These are phyloP conservation scores for Lycaena phlaeas DNA, from an alignment of 2,888 invertebrate species.

Conservation along the genomic window DNA sequence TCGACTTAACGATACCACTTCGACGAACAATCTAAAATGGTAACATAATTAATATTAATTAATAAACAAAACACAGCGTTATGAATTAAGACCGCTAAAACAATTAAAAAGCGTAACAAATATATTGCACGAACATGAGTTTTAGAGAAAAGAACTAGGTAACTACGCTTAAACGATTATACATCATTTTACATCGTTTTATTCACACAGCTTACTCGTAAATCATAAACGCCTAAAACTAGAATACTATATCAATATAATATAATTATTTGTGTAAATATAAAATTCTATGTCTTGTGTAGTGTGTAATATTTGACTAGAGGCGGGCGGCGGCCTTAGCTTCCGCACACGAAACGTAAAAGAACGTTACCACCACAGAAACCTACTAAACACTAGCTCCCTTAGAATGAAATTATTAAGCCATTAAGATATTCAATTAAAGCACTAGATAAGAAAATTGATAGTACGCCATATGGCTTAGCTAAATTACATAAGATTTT, in stretches of 20 bases:
- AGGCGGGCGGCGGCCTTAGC: slow-evolving; percentile 47
- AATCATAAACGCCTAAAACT: slow-evolving; percentile 70
- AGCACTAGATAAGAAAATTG: slow-evolving; percentile 8
- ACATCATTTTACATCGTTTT: slow-evolving; percentile 30
- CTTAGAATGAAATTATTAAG: slow-evolving; percentile 6
- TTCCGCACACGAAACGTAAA: slow-evolving; percentile 22
- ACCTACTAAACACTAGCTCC: slow-evolving; percentile 12
- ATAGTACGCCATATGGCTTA: slow-evolving; percentile 1
- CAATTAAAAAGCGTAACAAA: slow-evolving; percentile 61
- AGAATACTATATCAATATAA: slow-evolving; percentile 73
- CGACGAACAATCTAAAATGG: slow-evolving; percentile 38
- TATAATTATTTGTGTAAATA: slow-evolving; percentile 73
- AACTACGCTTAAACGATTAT: slow-evolving; percentile 27
- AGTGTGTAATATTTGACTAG: slow-evolving; percentile 73
- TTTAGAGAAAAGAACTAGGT: slow-evolving; percentile 49
- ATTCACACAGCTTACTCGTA: slow-evolving; percentile 50
- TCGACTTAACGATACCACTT: slow-evolving; percentile 40
- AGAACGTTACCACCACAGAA: slow-evolving; percentile 20
- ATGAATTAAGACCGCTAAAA: slow-evolving; percentile 48
- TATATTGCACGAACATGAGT: slow-evolving; percentile 59
- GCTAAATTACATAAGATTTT: slow-evolving; percentile 1
- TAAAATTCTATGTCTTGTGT: slow-evolving; percentile 70
- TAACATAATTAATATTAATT: slow-evolving; percentile 35
- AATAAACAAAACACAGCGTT: slow-evolving; percentile 28
- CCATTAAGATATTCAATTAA: slow-evolving; percentile 8